Evolutionary conservation across 2,797 vertebrate genomes (phyloP).

Genomic region (Halcyon leucocephala): DNA sequence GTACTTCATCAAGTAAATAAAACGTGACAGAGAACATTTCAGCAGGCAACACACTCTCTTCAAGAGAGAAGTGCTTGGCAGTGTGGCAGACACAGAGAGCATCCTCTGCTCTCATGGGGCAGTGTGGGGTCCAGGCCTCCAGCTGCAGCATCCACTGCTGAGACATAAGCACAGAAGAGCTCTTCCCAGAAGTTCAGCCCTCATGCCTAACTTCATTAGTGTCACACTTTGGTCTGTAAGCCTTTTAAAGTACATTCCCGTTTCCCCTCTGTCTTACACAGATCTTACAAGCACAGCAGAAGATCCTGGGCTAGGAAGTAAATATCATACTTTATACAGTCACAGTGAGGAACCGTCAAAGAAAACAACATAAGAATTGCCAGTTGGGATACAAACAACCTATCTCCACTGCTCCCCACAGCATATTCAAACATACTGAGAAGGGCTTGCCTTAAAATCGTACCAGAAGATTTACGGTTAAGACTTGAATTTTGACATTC

Average conservation of each 20-base stretch:
- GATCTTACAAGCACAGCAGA: not conserved
- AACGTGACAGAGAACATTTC: not conserved
- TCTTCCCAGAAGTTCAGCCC: not conserved
- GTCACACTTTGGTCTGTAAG: not conserved
- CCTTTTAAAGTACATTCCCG: not conserved
- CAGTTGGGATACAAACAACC: not conserved
- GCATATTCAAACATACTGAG: not conserved
- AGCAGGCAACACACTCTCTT: accelerated
- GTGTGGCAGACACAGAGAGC: not conserved
- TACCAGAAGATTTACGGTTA: not conserved
- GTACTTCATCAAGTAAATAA: not conserved
- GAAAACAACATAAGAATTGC: not conserved
- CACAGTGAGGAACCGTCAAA: not conserved
- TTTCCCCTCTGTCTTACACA: not conserved
- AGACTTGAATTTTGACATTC: not conserved
- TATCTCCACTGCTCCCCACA: not conserved
- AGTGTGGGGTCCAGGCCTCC: not conserved
- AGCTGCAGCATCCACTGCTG: not conserved
- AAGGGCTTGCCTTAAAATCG: not conserved
- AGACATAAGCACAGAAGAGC: not conserved
- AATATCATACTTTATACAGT: not conserved
- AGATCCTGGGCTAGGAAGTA: not conserved
- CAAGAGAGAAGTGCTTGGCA: not conserved
- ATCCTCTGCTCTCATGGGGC: not conserved
- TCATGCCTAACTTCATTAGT: not conserved